Evolutionary conservation across 2,888 invertebrate species (phyloP), one percentile per base, ranked within the genome.

Genomic region (Cecidostiba fungosa): DNA sequence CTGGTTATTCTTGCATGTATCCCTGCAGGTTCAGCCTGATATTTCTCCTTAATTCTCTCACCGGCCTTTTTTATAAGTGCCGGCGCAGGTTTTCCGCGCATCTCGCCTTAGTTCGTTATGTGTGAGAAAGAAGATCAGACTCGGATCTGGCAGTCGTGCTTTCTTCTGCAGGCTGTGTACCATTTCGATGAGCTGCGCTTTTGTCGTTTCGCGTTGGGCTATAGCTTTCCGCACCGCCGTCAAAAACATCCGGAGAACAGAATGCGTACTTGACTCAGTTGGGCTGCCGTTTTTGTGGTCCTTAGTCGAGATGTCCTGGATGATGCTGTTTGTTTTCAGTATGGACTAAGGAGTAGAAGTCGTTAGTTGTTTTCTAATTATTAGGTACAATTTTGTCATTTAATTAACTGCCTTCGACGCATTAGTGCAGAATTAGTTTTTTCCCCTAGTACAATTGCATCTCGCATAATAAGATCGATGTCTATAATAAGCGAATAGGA

Each of bases 71-170:
- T 88, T 3, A 93, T 70, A 16, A 93, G 84, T 6, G 78, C 80
- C 0, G 90, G 88, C n/a, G 29, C 26, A 14, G 89, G 89, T 3
- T 87, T 93, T 1, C 90, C 87, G 0, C 97, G 91, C 16, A 97
- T 94, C 14, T 93, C 91, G 1, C 94, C 94, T n/a, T 19, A 97
- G 94, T 93, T 98, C 97, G 19, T 94, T 90, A 66, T 95, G 94
- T 0, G 96, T 95, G 89, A 97, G 94, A 93, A 95, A 96, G 92
- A 95, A 97, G 50, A 97, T 93, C 0, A 97, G 93, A 36, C 96
- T 95, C 32, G 93, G 91, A 77, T 95, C 94, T 0, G 97, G 97
- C 73, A 97, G 90, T 50, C 94, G 93, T 89, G 96, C 96, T 88
- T 95, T 96, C 74, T 95, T 89, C 87, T 96, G 94, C 74, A 96